A percentile compares a stretch with the other conserved stretches of the same genome.
These are phyloP conservation scores for Podarcis siculus DNA, from an alignment of 2,797 vertebrate species.

Conservation along the genomic window DNA sequence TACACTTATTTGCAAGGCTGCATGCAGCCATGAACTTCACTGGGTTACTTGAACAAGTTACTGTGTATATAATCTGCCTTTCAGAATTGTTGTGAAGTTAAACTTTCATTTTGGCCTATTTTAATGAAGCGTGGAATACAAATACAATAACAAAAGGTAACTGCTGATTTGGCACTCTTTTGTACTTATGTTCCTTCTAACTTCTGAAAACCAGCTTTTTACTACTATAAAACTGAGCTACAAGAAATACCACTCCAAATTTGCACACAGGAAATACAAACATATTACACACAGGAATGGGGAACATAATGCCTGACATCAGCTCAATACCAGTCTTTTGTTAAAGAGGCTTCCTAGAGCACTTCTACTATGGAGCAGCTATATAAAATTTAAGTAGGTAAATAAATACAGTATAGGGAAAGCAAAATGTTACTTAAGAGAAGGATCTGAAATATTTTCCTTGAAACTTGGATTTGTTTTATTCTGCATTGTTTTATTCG, in stretches of 20 bases:
- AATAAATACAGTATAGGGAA: no score
- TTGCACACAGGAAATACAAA: no score
- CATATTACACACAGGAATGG: not conserved
- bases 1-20: not conserved
- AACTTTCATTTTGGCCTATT: not conserved
- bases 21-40: not conserved
- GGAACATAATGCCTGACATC: not conserved
- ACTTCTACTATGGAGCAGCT: no score
- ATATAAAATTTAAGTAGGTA: no score
- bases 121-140: not conserved
- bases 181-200: not conserved
- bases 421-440: no score
- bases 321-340: not conserved
- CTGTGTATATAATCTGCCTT: not conserved
- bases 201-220: not conserved
- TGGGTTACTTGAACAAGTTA: not conserved
- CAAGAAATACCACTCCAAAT: not conserved
- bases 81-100: not conserved
- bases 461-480: no score
- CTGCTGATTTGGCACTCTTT: not conserved
- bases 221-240: not conserved
- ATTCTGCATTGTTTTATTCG: no score
- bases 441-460: no score
- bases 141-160: not conserved
- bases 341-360: no score